phyloP scores from a whole-genome alignment of 2,113 vertebrate genomes.

The Corythoichthys intestinalis region DNA sequence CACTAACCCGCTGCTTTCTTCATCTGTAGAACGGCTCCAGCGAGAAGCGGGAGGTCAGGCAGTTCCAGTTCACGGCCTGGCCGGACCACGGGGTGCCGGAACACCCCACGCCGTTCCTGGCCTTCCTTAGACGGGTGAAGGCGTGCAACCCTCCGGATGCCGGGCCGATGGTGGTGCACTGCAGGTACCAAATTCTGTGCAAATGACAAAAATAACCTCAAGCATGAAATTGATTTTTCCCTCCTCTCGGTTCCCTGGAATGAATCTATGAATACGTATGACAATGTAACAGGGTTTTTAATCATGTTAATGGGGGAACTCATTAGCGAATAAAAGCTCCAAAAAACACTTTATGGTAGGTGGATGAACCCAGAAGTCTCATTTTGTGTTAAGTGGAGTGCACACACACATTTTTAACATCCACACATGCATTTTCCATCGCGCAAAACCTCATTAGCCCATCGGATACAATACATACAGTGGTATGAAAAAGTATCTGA shows the following conservation, averaged over 20 bases:
- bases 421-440: background rate
- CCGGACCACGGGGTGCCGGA: conserved; percentile 98
- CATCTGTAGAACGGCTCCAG: conserved; percentile 87
- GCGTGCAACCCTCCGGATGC: conserved; percentile 97
- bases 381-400: background rate
- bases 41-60: conserved; percentile 95
- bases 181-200: conserved; percentile 79
- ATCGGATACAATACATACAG: background rate
- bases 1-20: conserved; percentile 10
- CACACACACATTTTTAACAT: background rate
- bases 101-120: conserved; percentile 94
- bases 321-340: conserved; percentile 4
- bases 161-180: conserved; percentile 98
- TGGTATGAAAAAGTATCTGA: too few relatives aligned
- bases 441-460: background rate
- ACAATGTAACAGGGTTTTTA: conserved; percentile 24
- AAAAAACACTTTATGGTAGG: conserved; percentile 1
- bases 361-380: conserved; percentile 3
- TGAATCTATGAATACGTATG: conserved; percentile 58
- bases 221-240: conserved; percentile 58
- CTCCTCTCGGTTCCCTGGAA: conserved; percentile 46
- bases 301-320: conserved; percentile 4
- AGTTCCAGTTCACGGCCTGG: conserved; percentile 99
- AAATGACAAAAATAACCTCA: conserved; percentile 26
- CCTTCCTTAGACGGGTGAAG: conserved; percentile 94